Base-by-base conservation (phyloP, 2,888 invertebrate genomes). In the Campoplex nolae region DNA sequence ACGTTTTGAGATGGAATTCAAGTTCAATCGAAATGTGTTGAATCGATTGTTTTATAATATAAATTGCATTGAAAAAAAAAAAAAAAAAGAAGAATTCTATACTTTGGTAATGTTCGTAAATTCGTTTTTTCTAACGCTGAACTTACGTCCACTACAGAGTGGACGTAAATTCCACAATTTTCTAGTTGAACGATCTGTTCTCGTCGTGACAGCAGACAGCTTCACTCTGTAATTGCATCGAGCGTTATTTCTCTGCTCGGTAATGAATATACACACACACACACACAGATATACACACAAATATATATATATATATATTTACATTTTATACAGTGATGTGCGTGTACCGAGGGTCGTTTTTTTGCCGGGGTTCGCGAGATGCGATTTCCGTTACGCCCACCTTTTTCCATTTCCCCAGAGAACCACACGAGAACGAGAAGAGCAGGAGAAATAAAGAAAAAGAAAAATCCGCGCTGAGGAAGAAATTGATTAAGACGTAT, bases 401-500 rank as follows among this genome's bases (percentile, higher is more conserved):
- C 86, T 89, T 88, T 86, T 88, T 86, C 86, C 86, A 88, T 88
- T 88, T 88, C 88, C 88, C 88, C 74, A 70, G 76, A 84, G 88
- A 51, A 83, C 79, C 86, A 75, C 86, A 79, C 78, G 78, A 74
- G 38, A 38, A 6, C 38, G 38, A 3, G 38, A 23, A 6, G 38
- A 38, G 38, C 38, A 80, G 65, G 54, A 62, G 67, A 70, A 68
- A 54, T 77, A 62, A 23, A 48, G 79, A 75, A 62, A 71, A 54
- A 70, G 79, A 86, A 48, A 54, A 28, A 71, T 28, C 71, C 42
- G 65, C 56, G 58, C 71, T 76, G 83, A 84, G 86, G 89, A 89
- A 89, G 92, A 91, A 91, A 91, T 91, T 92, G 91, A 91, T 91
- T 92, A 92, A 92, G 92, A 91, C 90, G 90, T 91, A 91, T 91